Conservation (phyloP, 2,113 vertebrate species). For the Crotalus horridus region DNA sequence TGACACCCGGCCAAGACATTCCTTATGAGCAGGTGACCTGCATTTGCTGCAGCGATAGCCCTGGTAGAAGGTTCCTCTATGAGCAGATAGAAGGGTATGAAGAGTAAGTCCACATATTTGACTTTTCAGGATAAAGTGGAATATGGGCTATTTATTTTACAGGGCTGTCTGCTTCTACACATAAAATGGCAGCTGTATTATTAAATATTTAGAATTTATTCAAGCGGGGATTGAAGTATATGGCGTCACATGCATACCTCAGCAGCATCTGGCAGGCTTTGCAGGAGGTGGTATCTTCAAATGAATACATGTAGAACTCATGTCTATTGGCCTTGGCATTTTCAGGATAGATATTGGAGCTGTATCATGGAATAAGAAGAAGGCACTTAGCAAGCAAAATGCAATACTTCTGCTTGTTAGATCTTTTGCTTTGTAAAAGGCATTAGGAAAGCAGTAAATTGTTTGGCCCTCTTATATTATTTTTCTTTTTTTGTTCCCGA, state of each 20-base stretch:
- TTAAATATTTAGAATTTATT: neutral
- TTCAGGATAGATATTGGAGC: slow-evolving; percentile 91
- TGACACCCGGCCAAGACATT: slow-evolving; percentile 86
- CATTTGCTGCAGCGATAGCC: slow-evolving; percentile 88
- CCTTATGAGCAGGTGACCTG: slow-evolving; percentile 87
- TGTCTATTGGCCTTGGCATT: slow-evolving; percentile 83
- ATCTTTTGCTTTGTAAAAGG: neutral
- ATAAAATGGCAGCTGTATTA: neutral
- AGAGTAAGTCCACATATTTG: neutral
- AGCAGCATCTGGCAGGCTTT: slow-evolving; percentile 91
- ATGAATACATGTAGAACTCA: slow-evolving; percentile 95
- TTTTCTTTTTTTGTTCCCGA: neutral
- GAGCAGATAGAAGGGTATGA: neutral
- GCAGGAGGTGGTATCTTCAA: slow-evolving; percentile 88
- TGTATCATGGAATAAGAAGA: slow-evolving; percentile 34
- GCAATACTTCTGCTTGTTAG: neutral
- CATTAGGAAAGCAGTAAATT: neutral
- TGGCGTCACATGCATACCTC: slow-evolving; percentile 68
- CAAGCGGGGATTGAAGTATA: neutral
- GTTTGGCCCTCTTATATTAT: neutral
- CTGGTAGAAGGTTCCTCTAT: slow-evolving; percentile 90
- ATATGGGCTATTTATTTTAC: neutral
- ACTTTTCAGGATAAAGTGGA: neutral
- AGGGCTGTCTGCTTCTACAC: neutral
- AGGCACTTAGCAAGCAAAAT: neutral